Conservation (phyloP, 2,888 invertebrate species). For the Acrobasis suavella region DNA sequence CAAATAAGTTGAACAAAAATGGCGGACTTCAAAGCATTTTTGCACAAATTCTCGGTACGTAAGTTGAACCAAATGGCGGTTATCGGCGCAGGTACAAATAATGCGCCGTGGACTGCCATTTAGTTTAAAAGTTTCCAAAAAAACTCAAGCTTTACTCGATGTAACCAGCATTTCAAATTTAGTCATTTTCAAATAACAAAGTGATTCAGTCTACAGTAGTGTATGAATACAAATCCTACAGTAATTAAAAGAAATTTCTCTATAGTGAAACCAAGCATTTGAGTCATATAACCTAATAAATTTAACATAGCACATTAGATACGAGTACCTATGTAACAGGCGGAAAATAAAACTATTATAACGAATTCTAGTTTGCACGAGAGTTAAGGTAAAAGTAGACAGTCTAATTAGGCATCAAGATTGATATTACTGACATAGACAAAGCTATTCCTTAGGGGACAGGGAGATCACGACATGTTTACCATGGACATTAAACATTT, state of each 20-base stretch:
- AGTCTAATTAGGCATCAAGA: slow-evolving; percentile 55
- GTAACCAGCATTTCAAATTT: too few species aligned
- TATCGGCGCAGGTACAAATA: too few species aligned
- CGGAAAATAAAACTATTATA: slow-evolving; percentile 12
- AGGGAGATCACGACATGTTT: slow-evolving; percentile 38
- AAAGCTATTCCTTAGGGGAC: slow-evolving; percentile 10
- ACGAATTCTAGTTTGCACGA: slow-evolving; percentile 36
- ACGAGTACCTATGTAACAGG: slow-evolving; percentile 21
- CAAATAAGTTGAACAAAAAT: too few species aligned
- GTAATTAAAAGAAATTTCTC: background rate
- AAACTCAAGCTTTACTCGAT: too few species aligned
- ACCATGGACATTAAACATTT: background rate
- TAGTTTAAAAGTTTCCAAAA: too few species aligned
- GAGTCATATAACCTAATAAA: background rate
- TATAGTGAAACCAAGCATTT: background rate
- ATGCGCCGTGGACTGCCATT: too few species aligned
- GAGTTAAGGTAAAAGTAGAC: slow-evolving; percentile 41
- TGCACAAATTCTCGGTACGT: too few species aligned
- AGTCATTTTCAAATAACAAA: too few species aligned
- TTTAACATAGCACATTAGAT: slow-evolving; percentile 1
- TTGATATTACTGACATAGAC: slow-evolving; percentile 29
- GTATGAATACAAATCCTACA: background rate
- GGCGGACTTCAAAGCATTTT: too few species aligned
- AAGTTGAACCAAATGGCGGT: too few species aligned
- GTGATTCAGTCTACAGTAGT: too few species aligned